phyloP scores from a whole-genome alignment of 2,797 vertebrate species.

The Echiichthys vipera region DNA sequence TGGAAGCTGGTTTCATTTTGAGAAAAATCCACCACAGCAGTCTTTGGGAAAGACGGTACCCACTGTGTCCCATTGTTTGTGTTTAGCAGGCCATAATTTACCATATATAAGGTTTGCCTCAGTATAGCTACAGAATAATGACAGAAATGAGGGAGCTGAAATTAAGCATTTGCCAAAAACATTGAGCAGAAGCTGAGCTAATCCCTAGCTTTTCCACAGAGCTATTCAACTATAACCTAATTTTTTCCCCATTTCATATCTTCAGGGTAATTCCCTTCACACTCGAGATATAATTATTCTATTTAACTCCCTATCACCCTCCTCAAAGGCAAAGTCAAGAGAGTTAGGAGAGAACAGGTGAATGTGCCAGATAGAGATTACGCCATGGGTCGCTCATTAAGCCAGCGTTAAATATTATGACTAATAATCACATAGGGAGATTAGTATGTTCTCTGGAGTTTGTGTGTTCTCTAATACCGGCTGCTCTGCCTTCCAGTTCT shows the following conservation, averaged over 20 bases:
- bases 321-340: conserved; percentile 56
- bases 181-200: conserved; percentile 39
- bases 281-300: conserved; percentile 55
- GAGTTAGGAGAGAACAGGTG: conserved; percentile 65
- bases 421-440: conserved; percentile 81
- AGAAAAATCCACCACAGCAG: conserved; percentile 1
- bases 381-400: conserved; percentile 70
- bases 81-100: conserved; percentile 61
- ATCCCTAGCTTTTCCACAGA: conserved; percentile 58
- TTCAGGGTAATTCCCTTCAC: conserved; percentile 59
- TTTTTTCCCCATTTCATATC: conserved; percentile 44
- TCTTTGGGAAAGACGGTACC: conserved; percentile 18
- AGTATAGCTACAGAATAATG: conserved; percentile 41
- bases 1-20: neutral
- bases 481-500: conserved; percentile 67
- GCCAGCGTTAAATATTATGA: conserved; percentile 81
- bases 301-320: conserved; percentile 47
- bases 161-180: conserved; percentile 42
- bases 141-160: conserved; percentile 39
- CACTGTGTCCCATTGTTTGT: conserved; percentile 49
- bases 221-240: conserved; percentile 44
- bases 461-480: conserved; percentile 68
- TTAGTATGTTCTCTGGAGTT: conserved; percentile 78
- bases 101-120: conserved; percentile 45
- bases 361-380: conserved; percentile 73